These are phyloP conservation scores for Telmatochromis sp. DNA, from an alignment of 2,113 vertebrate species.

Conservation along the genomic window DNA sequence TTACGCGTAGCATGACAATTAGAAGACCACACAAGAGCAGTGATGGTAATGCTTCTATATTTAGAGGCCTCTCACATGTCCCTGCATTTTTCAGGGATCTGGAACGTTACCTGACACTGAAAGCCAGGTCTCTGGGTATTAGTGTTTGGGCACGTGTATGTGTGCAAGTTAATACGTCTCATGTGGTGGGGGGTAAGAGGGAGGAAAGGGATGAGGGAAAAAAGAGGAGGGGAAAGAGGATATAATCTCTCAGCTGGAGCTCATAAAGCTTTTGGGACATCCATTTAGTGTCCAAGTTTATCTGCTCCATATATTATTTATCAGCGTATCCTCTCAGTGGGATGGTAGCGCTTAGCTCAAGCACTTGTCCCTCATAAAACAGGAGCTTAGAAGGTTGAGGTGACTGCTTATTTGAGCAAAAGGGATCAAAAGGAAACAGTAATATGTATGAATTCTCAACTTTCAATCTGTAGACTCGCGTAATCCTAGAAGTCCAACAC, in stretches of 20 bases:
- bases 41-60: slow-evolving; percentile 58
- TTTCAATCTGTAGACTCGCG: neutral
- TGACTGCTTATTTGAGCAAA: neutral
- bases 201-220: neutral
- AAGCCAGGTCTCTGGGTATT: slow-evolving; percentile 32
- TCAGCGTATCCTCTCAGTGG: slow-evolving; percentile 27
- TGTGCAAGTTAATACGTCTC: neutral
- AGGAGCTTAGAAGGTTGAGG: neutral
- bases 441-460: neutral
- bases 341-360: slow-evolving; percentile 11
- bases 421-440: neutral
- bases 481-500: neutral
- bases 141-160: neutral
- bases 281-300: slow-evolving; percentile 60
- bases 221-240: neutral
- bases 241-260: neutral
- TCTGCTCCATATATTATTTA: slow-evolving; percentile 63
- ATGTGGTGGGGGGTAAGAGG: neutral
- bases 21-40: slow-evolving; percentile 44
- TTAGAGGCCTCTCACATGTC: slow-evolving; percentile 68
- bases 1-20: slow-evolving; percentile 40
- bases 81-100: slow-evolving; percentile 67
- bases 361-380: slow-evolving; percentile 2
- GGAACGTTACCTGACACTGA: slow-evolving; percentile 62
- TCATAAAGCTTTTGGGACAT: slow-evolving; percentile 15